Percentiles rank a stretch among this genome's conserved stretches.
These are phyloP conservation scores for Ceratina japonica DNA, from an alignment of 1,140 invertebrate genomes.

Conservation along the genomic window DNA sequence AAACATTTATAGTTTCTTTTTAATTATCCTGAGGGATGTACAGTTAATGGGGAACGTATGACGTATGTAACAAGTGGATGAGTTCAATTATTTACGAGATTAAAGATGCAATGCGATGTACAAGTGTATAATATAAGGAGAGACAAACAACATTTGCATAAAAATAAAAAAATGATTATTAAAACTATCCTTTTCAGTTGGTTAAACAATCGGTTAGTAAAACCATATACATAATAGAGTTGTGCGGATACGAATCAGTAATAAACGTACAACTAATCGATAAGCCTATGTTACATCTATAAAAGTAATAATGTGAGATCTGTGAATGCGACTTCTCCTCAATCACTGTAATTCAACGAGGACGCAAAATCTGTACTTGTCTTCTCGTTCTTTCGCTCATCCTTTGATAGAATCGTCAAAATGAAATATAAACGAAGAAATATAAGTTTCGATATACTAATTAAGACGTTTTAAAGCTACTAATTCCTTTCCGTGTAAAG, in stretches of 20 bases:
- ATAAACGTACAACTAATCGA: constrained; percentile 69
- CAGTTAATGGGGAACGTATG: background rate
- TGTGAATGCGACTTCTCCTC: constrained; percentile 75
- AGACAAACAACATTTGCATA: constrained; percentile 67
- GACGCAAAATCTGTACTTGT: constrained; percentile 59
- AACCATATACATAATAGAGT: constrained; percentile 71
- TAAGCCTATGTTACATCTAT: constrained; percentile 69
- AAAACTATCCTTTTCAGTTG: constrained; percentile 67
- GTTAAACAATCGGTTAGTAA: constrained; percentile 73
- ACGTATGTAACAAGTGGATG: background rate
- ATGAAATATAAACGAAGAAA: constrained; percentile 20
- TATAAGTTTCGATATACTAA: constrained; percentile 38
- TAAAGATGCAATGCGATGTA: background rate
- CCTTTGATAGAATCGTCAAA: background rate
- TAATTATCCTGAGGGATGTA: too few species aligned
- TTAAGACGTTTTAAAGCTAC: constrained; percentile 46
- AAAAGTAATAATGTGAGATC: constrained; percentile 76
- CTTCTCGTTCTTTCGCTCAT: constrained; percentile 39
- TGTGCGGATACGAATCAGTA: constrained; percentile 67
- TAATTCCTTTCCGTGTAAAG: background rate
- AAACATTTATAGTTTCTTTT: too few species aligned
- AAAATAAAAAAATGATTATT: constrained; percentile 74
- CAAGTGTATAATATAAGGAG: constrained; percentile 44
- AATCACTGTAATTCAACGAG: constrained; percentile 68
- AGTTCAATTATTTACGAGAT: background rate